Conservation (phyloP, 2,113 vertebrate species). For the Synchiropus splendidus region DNA sequence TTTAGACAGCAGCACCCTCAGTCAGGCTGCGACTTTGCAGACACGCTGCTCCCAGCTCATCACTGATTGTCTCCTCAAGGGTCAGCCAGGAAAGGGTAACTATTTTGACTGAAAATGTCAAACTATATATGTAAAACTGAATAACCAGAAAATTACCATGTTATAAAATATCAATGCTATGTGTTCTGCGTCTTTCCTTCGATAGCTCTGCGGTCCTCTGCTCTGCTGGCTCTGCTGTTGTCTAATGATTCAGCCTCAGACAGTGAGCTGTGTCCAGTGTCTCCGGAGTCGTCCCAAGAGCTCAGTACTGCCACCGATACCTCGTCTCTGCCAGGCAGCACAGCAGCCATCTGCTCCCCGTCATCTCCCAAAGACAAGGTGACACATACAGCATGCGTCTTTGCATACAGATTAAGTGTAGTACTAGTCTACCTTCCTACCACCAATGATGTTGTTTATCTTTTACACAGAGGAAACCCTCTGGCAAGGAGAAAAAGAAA, state of each 20-base stretch:
- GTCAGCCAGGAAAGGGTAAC: constrained; percentile 84
- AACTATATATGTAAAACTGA: too few relatives aligned
- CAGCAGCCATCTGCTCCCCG: constrained; percentile 63
- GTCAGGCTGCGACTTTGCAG: constrained; percentile 68
- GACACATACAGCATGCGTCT: constrained; percentile 9
- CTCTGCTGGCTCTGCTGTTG: constrained; percentile 79
- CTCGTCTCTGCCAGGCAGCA: constrained; percentile 61
- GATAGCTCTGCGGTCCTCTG: constrained; percentile 79
- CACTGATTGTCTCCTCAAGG: constrained; percentile 86
- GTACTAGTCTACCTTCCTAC: too few relatives aligned
- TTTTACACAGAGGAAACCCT: constrained; percentile 31
- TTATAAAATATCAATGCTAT: neutral
- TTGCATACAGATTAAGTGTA: too few relatives aligned
- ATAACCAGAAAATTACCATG: too few relatives aligned
- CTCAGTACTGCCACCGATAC: constrained; percentile 60
- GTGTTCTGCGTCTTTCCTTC: neutral
- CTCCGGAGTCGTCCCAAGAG: constrained; percentile 54
- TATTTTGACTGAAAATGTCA: neutral
- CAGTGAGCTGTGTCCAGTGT: constrained; percentile 46
- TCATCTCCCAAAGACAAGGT: constrained; percentile 58
- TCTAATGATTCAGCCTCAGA: constrained; percentile 69
- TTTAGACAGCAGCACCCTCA: constrained; percentile 43
- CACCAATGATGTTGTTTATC: too few relatives aligned
- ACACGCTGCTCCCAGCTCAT: constrained; percentile 82
- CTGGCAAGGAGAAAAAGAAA: constrained; percentile 33